Base-by-base conservation (phyloP, 1,140 invertebrate genomes). In the Oppia nitens region DNA sequence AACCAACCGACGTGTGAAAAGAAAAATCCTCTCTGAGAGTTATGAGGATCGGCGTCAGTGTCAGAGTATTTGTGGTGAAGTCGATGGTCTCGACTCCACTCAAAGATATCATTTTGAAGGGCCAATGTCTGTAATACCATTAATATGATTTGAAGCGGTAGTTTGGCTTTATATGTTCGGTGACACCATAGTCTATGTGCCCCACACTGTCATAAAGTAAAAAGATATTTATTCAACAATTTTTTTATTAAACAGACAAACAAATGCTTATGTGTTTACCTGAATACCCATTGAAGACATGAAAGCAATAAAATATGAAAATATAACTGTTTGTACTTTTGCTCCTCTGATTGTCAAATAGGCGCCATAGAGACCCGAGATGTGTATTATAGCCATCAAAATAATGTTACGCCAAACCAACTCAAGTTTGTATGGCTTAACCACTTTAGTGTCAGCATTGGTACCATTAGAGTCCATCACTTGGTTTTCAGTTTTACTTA, bases 51-150 rank as follows among this genome's bases (percentile, higher is more conserved):
- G 2, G 91, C 92, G 71, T 95, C 80, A 0, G 93, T 97, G 71
- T 97, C 93, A 4, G 84, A 79, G 64, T 82, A 86, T 64, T 97
- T 97, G 74, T 97, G 93, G 70, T 98, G 93, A 62, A 94, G 85
- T 64, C 93, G 78, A 73, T 98, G 93, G 71, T 97, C 92, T 59
- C 92, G 77, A 0, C 83, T 78, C 93, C 93, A 97, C 69, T 94
- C 89, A 58, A 84, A 81, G 20, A 89, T 83, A 51, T 86, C 80
- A 73, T 96, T 92, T 85, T 95, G 73, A 60, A 73, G 70, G 20
- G 65, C 64, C 12, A 66, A 32, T 1, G 59, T 61, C 3, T 64
- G 52, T 6, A 79, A 82, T 4, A 85, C 65, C 12, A 82, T 78
- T 48, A 96, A 73, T 20, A 95, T 72, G 0, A 91, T 48, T 59